Evolutionary conservation across 2,113 vertebrate genomes (phyloP).

Genomic region (Ophiodon elongatus): DNA sequence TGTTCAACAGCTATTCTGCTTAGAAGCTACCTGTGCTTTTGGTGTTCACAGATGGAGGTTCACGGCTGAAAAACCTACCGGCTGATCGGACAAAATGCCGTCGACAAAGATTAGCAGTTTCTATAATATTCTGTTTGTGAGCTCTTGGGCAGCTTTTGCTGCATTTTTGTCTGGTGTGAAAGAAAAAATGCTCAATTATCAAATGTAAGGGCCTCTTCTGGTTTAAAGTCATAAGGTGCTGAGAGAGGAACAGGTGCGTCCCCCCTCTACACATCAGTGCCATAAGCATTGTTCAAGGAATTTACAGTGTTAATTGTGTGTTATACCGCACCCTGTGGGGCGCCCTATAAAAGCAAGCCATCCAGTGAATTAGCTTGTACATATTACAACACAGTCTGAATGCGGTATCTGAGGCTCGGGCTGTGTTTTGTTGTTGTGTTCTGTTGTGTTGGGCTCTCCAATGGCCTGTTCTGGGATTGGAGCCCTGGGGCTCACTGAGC

Average conservation of each 20-base stretch:
- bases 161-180: constrained; percentile 23
- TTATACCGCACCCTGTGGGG: constrained; percentile 69
- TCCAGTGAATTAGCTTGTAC: constrained; percentile 73
- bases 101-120: constrained; percentile 42
- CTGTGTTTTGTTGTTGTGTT: constrained; percentile 55
- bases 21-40: constrained; percentile 53
- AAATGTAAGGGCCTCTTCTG: constrained; percentile 17
- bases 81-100: constrained; percentile 54
- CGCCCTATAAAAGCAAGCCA: constrained; percentile 69
- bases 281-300: constrained; percentile 69
- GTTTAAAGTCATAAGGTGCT: constrained; percentile 28
- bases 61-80: constrained; percentile 43
- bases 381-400: constrained; percentile 60
- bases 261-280: constrained; percentile 38
- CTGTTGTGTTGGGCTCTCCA: constrained; percentile 60
- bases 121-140: constrained; percentile 16
- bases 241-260: constrained; percentile 59
- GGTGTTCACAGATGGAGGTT: constrained; percentile 52
- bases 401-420: constrained; percentile 56
- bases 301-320: constrained; percentile 75
- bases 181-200: constrained; percentile 13
- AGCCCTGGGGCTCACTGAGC: constrained; percentile 67
- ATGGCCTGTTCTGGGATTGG: constrained; percentile 58
- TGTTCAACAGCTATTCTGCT: constrained; percentile 53
- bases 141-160: constrained; percentile 26